Base-by-base conservation (phyloP, 2,113 vertebrate species). In the Rhodinocichla rosea region DNA sequence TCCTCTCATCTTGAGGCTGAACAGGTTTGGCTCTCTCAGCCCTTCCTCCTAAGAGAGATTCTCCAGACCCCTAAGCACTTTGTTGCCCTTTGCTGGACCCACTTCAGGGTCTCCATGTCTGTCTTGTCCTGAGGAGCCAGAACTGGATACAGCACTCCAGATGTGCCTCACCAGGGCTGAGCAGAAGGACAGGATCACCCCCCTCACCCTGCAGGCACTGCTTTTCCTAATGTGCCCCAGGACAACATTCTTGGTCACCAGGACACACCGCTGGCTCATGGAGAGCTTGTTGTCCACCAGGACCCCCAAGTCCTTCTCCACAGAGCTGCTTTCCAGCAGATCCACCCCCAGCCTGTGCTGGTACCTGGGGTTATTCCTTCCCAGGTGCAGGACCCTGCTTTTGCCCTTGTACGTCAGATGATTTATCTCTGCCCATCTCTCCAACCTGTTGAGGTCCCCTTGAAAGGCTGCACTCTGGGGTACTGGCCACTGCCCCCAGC, bases 171-270 rank as follows among this genome's bases (percentile, higher is more conserved):
- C 8, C 27, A 7, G 63, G 17, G 11, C 32, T 8, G 4, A 10
- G 53, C 4, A 52, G 35, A 60, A 2, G 15, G 21, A 0, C 37
- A 37, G 33, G 27, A 44, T 44, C 22, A 32, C 5, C 2, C 0
- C 5, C 11, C 37, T 4, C 15, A 1, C 0, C 20, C 55, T 60
- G 45, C 18, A 52, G 45, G 9, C 37, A 44, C 0, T 37, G 37
- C 4, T 60, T 1, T 37, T 44, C 45, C 37, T 6, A 1, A 32
- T 19, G 18, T 11, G 44, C 9, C 27, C 45, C 45, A 60, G 45
- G 33, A 27, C 23, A 44, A 7, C 44, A 13, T 2, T 52, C 13
- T 26, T 52, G 27, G 18, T 10, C 33, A 11, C 73, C 55, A 77
- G 32, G 11, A 0, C 37, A 32, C 62, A 22, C 53, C 52, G 33